Evolutionary conservation across 2,888 invertebrate genomes (phyloP).

Genomic region (Allacma fusca): DNA sequence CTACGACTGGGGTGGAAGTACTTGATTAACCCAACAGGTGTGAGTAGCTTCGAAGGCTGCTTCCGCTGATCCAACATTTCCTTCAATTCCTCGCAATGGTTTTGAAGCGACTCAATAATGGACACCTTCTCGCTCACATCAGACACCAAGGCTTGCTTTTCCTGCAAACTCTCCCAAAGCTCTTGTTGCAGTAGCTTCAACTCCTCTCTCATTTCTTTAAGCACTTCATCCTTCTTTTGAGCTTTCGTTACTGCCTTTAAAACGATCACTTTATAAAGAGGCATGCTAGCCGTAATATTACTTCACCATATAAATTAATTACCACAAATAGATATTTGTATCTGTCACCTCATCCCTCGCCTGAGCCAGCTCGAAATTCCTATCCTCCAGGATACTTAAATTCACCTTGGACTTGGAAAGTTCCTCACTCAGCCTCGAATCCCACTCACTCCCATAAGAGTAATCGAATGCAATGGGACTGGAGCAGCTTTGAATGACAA

Average conservation of each 20-base stretch:
- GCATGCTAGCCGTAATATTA: too few relatives aligned
- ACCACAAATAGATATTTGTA: too few relatives aligned
- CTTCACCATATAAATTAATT: too few relatives aligned
- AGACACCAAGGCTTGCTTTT: not conserved
- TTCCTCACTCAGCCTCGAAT: constrained; percentile 18
- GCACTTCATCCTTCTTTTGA: not conserved
- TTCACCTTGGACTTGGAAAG: constrained; percentile 14
- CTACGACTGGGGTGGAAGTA: constrained; percentile 27
- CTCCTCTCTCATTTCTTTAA: not conserved
- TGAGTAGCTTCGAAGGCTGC: not conserved
- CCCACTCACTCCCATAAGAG: not conserved
- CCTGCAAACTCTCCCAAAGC: not conserved
- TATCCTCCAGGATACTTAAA: constrained; percentile 18
- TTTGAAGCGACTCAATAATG: constrained; percentile 24
- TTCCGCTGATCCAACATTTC: constrained; percentile 14
- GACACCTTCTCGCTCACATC: not conserved
- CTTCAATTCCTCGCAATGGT: constrained; percentile 6
- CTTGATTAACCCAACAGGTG: constrained; percentile 1
- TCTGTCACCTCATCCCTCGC: constrained; percentile 10
- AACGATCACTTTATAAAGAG: too few relatives aligned
- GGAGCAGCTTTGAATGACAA: not conserved
- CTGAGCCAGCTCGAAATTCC: not conserved
- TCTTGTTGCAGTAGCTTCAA: constrained; percentile 9
- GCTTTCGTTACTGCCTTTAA: not conserved
- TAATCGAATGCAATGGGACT: not conserved